Evolutionary conservation across 2,113 vertebrate species (phyloP).

Genomic region (Girardinichthys multiradiatus): DNA sequence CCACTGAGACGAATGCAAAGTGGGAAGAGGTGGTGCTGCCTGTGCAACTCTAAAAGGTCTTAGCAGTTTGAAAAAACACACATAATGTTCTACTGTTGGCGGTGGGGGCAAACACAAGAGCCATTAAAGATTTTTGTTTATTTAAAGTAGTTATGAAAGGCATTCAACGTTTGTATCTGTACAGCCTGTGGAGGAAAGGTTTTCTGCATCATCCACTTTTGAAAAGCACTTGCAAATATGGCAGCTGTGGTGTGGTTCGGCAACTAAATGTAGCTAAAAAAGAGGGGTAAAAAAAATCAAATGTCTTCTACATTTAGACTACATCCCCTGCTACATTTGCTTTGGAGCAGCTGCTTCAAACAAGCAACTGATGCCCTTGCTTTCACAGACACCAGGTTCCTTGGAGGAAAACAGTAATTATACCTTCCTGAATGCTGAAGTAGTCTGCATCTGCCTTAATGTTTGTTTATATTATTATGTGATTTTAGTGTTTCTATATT

Average conservation of each 20-base stretch:
- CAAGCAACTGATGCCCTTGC: conserved; percentile 1
- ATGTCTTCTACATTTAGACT: conserved; percentile 1
- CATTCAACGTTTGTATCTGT: background rate
- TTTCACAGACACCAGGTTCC: background rate
- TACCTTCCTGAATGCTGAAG: background rate
- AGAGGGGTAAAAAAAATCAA: background rate
- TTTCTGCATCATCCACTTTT: background rate
- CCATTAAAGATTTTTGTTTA: conserved; percentile 5
- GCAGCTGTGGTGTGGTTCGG: background rate
- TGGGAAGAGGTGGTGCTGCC: background rate
- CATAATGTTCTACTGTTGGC: background rate
- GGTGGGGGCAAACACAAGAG: background rate
- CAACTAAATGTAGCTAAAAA: background rate
- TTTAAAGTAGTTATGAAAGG: conserved; percentile 7
- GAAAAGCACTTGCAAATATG: background rate
- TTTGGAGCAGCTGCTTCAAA: conserved; percentile 6
- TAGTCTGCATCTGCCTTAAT: conserved; percentile 15
- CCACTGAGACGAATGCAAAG: background rate
- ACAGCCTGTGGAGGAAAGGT: background rate
- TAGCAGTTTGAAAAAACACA: background rate
- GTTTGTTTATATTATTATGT: conserved; percentile 12
- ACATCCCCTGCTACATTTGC: background rate
- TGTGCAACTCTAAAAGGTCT: conserved; percentile 9
- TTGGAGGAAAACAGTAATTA: conserved; percentile 6
- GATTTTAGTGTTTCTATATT: conserved; percentile 20